Evolutionary conservation across 1,140 invertebrate species (phyloP).

Genomic region (Pristionchus pacificus): DNA sequence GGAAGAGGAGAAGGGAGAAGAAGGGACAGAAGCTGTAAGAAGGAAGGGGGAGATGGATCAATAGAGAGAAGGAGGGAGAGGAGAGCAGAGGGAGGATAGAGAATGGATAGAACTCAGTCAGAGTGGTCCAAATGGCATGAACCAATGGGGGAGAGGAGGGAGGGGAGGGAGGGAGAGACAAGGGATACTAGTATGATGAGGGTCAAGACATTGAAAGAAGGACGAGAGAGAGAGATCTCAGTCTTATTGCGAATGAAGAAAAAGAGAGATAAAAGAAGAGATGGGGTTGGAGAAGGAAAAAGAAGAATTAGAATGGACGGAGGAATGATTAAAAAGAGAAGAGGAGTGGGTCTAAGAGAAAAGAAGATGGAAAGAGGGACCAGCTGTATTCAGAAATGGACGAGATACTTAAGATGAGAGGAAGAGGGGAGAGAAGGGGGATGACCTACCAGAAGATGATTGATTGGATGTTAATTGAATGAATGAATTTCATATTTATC

Average conservation of each 20-base stretch:
- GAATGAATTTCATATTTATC: too few species aligned
- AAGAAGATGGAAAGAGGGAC: not conserved
- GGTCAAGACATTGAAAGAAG: not conserved
- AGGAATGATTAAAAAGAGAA: too few species aligned
- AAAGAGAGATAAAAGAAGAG: slow-evolving; percentile 6
- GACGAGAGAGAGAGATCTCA: slow-evolving; percentile 15
- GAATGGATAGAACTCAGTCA: too few species aligned
- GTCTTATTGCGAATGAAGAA: slow-evolving; percentile 10
- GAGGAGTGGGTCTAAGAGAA: not conserved
- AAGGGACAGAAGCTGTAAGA: not conserved
- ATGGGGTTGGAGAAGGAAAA: too few species aligned
- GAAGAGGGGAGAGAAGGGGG: slow-evolving; percentile 8
- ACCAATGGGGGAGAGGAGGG: not conserved
- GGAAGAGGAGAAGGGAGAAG: not conserved
- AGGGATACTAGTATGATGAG: not conserved
- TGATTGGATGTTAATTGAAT: too few species aligned
- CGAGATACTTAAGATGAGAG: slow-evolving; percentile 1
- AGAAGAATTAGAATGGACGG: too few species aligned
- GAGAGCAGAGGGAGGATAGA: not conserved
- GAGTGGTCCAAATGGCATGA: not conserved
- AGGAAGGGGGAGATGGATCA: not conserved
- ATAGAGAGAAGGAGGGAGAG: not conserved
- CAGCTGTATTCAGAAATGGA: not conserved
- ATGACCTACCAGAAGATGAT: not conserved
- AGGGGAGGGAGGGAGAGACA: not conserved